Evolutionary conservation across 2,113 vertebrate genomes (phyloP), one percentile per base, ranked within the genome.

Genomic region (Chelonoidis abingdonii): DNA sequence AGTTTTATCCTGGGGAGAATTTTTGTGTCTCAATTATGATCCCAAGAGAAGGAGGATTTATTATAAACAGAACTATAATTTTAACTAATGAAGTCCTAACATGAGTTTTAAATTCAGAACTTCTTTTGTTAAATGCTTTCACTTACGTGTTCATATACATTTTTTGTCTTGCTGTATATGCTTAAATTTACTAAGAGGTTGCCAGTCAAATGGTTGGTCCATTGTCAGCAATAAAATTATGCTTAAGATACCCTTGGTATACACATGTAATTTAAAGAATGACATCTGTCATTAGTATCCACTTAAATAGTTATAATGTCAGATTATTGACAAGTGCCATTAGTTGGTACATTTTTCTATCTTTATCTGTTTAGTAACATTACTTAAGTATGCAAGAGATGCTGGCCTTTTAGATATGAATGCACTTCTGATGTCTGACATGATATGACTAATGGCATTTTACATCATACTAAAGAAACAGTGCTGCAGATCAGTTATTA

Each of bases 181-280:
- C 17, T 88, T 53, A 41, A 50, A 49, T 92, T 59, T 83, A 57
- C 12, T 93, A 90, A 31, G 69, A 93, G n/a, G 47, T 44, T 94
- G 72, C 89, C 91, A 86, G 19, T 80, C 50, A 95, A 97, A 91
- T 86, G 96, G 92, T 84, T 90, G 2, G 96, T 97, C 96, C 83
- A 90, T 97, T 97, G 76, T 97, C 94, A 96, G 91, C 94, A 97
- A 96, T 95, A 97, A 97, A 97, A 96, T 96, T 83, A 95, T 91
- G 93, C 90, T 89, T 94, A 97, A 97, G 93, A 90, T 92, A 83
- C 96, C 96, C 89, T 94, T 97, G 90, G 83, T 96, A 89, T 17
- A 14, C 94, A 91, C 7, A 93, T 95, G 89, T 93, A 92, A 97
- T 97, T 97, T 94, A 90, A 69, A 94, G 97, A 95, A 94, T 93